phyloP scores from a whole-genome alignment of 1,140 invertebrate species.

The Metaphire vulgaris region DNA sequence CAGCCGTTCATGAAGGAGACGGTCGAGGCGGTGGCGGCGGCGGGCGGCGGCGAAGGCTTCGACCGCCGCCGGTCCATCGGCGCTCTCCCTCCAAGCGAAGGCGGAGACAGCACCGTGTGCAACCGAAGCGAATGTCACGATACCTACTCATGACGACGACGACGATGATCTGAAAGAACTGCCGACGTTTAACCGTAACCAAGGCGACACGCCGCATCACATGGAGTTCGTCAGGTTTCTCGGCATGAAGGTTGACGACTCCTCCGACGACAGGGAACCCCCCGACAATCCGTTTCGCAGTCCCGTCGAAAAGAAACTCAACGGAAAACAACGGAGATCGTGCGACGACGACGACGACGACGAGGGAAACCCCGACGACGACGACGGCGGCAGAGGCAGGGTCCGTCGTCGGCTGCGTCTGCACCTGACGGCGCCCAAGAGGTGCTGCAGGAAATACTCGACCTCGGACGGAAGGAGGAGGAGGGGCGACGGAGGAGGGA shows the following conservation, averaged over 20 bases:
- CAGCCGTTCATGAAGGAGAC: constrained; percentile 15
- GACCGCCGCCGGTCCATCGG: no score
- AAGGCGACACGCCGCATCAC: neutral
- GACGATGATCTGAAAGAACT: no score
- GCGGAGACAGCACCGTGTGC: no score
- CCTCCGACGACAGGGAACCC: no score
- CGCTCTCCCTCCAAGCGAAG: no score
- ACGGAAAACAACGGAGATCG: no score
- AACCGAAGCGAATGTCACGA: no score
- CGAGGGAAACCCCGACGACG: neutral
- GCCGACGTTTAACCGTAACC: neutral
- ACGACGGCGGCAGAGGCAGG: neutral
- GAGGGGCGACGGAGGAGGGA: neutral
- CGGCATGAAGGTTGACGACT: no score
- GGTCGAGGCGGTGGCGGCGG: neutral
- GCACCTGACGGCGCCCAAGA: neutral
- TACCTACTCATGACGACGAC: no score
- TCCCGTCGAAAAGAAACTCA: neutral
- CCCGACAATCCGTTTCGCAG: neutral
- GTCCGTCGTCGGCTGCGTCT: neutral
- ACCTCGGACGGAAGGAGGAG: neutral
- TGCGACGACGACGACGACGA: neutral
- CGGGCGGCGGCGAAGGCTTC: no score
- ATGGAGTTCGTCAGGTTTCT: neutral
- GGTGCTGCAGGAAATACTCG: no score